A percentile compares a stretch with the other conserved stretches of the same genome.
These are phyloP conservation scores for Lysandra coridon DNA, from an alignment of 2,888 invertebrate species.

Conservation along the genomic window DNA sequence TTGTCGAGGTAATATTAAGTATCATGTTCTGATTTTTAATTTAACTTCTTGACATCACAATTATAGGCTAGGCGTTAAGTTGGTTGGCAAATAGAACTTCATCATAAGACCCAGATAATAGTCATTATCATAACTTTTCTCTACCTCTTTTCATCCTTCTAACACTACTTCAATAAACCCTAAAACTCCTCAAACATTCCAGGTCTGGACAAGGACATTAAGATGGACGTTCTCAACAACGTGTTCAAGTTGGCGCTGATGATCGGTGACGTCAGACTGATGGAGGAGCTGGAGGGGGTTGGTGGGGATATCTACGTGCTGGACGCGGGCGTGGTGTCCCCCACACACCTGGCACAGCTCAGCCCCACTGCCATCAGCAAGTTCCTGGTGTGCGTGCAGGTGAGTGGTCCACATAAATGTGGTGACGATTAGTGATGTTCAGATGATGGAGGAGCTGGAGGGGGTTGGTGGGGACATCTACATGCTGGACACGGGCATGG, in stretches of 20 bases:
- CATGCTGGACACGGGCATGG: constrained; percentile 88
- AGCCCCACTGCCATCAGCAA: constrained; percentile 89
- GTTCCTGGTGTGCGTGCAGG: constrained; percentile 89
- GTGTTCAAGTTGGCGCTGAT: constrained; percentile 89
- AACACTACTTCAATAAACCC: not conserved
- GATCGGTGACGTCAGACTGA: constrained; percentile 90
- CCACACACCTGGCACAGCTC: constrained; percentile 88
- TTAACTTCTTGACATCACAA: too few species aligned
- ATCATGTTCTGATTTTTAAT: too few species aligned
- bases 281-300: constrained; percentile 88
- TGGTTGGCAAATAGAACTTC: too few species aligned
- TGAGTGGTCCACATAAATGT: constrained; percentile 39
- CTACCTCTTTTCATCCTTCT: not conserved
- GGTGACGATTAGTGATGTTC: constrained; percentile 90
- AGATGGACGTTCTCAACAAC: constrained; percentile 83
- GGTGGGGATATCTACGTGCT: constrained; percentile 90
- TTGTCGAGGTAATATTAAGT: constrained; percentile 74
- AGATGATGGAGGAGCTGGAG: constrained; percentile 85
- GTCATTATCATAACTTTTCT: not conserved
- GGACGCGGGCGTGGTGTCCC: constrained; percentile 87
- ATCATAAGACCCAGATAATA: not conserved
- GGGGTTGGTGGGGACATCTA: constrained; percentile 46
- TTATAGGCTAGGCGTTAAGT: too few species aligned
- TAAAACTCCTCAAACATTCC: constrained; percentile 36
- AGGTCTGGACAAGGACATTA: constrained; percentile 80